Evolutionary conservation across 1,140 invertebrate species (phyloP).

Genomic region (Notospermus geniculatus): DNA sequence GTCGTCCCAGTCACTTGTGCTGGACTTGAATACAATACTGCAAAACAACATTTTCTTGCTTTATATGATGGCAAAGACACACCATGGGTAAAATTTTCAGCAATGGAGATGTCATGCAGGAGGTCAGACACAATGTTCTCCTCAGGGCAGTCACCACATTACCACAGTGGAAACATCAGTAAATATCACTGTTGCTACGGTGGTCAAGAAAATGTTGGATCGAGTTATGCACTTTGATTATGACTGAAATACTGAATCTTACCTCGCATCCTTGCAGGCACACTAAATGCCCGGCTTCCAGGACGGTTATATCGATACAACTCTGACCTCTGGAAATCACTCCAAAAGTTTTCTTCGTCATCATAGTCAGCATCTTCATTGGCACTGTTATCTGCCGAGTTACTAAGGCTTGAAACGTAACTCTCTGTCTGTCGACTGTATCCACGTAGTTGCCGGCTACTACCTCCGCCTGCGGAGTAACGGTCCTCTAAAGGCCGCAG

Average conservation of each 20-base stretch:
- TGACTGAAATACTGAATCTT: background rate
- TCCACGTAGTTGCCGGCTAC: slow-evolving; percentile 48
- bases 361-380: slow-evolving; percentile 37
- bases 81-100: too few relatives aligned
- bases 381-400: slow-evolving; percentile 47
- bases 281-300: slow-evolving; percentile 46
- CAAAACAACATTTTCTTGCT: too few relatives aligned
- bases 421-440: slow-evolving; percentile 54
- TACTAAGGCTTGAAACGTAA: slow-evolving; percentile 50
- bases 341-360: slow-evolving; percentile 26
- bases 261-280: slow-evolving; percentile 25
- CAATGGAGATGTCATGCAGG: too few relatives aligned
- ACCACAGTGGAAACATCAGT: too few relatives aligned
- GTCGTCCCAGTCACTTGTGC: too few relatives aligned
- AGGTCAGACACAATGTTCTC: too few relatives aligned
- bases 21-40: too few relatives aligned
- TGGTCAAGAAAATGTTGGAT: too few relatives aligned
- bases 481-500: slow-evolving; percentile 49
- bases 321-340: slow-evolving; percentile 33
- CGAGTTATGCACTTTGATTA: too few relatives aligned
- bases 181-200: too few relatives aligned
- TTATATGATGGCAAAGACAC: too few relatives aligned
- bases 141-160: too few relatives aligned
- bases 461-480: slow-evolving; percentile 40
- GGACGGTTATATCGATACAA: slow-evolving; percentile 46